Evolutionary conservation across 1,140 invertebrate genomes (phyloP).

Genomic region (Atta cephalotes): DNA sequence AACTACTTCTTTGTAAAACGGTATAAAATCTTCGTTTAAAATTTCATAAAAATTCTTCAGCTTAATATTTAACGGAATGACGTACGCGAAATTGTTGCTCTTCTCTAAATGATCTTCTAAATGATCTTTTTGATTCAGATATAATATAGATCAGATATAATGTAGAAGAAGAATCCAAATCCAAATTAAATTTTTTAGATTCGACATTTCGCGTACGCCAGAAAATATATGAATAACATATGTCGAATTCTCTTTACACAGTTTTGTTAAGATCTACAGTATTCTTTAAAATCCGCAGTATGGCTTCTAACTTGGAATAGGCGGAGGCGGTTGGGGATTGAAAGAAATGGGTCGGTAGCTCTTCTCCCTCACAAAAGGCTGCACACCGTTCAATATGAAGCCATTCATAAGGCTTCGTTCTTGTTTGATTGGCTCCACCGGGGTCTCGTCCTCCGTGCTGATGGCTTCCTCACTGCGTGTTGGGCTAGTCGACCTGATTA

Average conservation of each 20-base stretch:
- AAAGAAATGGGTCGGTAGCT: constrained; percentile 84
- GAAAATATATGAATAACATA: neutral
- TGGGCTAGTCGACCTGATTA: constrained; percentile 79
- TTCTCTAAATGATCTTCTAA: neutral
- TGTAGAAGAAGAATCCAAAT: neutral
- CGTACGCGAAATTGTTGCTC: neutral
- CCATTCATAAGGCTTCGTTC: constrained; percentile 72
- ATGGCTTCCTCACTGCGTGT: constrained; percentile 76
- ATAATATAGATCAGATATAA: neutral
- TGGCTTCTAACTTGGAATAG: constrained; percentile 75
- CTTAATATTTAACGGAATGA: neutral
- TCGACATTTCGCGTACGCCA: neutral
- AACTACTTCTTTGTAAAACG: constrained; percentile 34
- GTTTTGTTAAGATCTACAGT: constrained; percentile 18
- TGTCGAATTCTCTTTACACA: neutral
- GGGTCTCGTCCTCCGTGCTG: constrained; percentile 77
- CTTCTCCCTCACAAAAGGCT: constrained; percentile 83
- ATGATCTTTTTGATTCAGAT: neutral
- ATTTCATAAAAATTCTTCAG: neutral
- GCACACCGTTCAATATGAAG: constrained; percentile 78
- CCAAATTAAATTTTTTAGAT: neutral
- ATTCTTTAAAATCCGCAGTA: constrained; percentile 14
- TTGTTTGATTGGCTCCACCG: constrained; percentile 75
- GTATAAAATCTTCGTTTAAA: constrained; percentile 30
- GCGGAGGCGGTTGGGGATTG: constrained; percentile 79